Conservation (phyloP, 2,888 invertebrate species). For the Taphrorychus bicolor region DNA sequence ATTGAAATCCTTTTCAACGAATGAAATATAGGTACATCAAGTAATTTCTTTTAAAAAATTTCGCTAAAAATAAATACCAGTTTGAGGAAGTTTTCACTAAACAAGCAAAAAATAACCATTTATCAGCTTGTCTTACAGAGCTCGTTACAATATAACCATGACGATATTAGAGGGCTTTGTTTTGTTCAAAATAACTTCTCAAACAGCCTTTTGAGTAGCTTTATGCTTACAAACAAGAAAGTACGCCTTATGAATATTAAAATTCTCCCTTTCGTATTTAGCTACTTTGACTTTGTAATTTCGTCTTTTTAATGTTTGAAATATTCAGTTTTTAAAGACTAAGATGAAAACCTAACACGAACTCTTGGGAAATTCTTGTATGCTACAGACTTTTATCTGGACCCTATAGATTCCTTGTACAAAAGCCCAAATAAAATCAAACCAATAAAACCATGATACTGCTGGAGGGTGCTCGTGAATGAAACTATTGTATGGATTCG, state of each 20-base stretch:
- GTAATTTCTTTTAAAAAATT: too few species aligned
- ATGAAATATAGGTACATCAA: too few species aligned
- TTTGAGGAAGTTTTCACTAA: slow-evolving; percentile 50
- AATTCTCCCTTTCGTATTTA: slow-evolving; percentile 15
- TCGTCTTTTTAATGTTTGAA: slow-evolving; percentile 11
- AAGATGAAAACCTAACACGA: not conserved
- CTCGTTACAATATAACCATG: slow-evolving; percentile 32
- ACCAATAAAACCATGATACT: slow-evolving; percentile 37
- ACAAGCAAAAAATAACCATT: slow-evolving; percentile 51
- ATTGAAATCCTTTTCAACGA: too few species aligned
- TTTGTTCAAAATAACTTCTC: slow-evolving; percentile 53
- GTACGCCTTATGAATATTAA: slow-evolving; percentile 40
- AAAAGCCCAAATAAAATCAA: slow-evolving; percentile 25
- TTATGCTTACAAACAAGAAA: slow-evolving; percentile 40
- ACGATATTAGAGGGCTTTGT: slow-evolving; percentile 45
- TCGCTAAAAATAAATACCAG: slow-evolving; percentile 40
- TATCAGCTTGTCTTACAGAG: slow-evolving; percentile 46
- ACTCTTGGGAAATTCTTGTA: not conserved
- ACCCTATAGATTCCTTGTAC: not conserved
- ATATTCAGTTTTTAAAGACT: not conserved
- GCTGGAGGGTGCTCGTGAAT: slow-evolving; percentile 14
- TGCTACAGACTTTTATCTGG: not conserved
- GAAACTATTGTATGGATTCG: slow-evolving; percentile 48
- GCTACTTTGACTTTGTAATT: slow-evolving; percentile 31
- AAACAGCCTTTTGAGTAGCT: slow-evolving; percentile 44